phyloP scores from a whole-genome alignment of 2,113 vertebrate genomes.

The Blennius ocellaris region DNA sequence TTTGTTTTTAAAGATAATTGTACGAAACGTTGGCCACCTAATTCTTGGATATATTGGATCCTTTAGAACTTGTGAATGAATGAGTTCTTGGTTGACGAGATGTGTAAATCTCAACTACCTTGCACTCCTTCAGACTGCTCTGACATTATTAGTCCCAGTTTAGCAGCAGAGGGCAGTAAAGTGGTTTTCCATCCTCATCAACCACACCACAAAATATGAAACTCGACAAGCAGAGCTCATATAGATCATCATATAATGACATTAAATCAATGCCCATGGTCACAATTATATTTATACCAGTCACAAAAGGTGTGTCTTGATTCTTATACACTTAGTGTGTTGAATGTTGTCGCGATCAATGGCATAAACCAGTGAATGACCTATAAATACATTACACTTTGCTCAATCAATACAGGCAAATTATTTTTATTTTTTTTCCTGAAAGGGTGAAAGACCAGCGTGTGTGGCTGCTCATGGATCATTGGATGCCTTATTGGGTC shows the following conservation, averaged over 20 bases:
- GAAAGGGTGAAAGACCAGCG: background rate
- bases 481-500: constrained; percentile 41
- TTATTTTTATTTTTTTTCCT: constrained; percentile 9
- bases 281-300: constrained; percentile 4
- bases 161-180: constrained; percentile 72
- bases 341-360: background rate
- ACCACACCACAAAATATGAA: background rate
- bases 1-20: no score
- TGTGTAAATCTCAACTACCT: no score
- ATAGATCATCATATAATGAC: background rate
- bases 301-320: background rate
- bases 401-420: constrained; percentile 31
- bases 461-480: constrained; percentile 27
- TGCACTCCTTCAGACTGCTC: background rate
- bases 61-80: no score
- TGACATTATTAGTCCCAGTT: background rate
- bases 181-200: background rate
- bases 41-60: no score
- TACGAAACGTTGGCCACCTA: no score
- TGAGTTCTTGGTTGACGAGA: no score
- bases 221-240: constrained; percentile 8
- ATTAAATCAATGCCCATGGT: constrained; percentile 2
- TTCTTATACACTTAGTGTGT: background rate
- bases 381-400: constrained; percentile 24
- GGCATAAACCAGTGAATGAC: background rate